Evolutionary conservation across 23 tunicate species (phyloP).

Genomic region (Clavelina lepadiformis): DNA sequence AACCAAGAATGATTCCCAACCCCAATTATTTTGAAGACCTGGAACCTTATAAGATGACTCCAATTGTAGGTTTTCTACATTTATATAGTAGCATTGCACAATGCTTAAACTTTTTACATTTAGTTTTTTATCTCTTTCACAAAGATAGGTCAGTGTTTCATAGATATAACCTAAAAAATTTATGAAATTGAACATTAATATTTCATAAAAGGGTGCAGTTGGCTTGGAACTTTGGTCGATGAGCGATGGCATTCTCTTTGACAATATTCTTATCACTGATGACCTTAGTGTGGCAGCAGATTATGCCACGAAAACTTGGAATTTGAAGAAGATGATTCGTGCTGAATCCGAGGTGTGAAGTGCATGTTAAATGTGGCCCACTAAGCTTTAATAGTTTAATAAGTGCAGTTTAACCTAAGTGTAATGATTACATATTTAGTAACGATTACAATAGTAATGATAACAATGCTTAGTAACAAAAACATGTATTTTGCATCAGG

Average conservation of each 20-base stretch:
- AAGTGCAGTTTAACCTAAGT: no score
- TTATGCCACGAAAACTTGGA: constrained; percentile 70
- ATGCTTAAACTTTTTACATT: no score
- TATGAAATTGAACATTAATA: not conserved
- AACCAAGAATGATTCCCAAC: constrained; percentile 83
- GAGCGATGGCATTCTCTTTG: constrained; percentile 73
- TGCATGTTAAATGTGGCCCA: no score
- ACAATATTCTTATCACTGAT: constrained; percentile 75
- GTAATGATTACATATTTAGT: no score
- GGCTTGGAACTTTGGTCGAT: constrained; percentile 95
- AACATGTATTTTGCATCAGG: no score
- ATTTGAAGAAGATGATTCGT: constrained; percentile 50
- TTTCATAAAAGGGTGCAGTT: constrained; percentile 84
- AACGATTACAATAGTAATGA: no score
- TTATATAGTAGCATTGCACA: no score
- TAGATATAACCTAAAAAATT: not conserved
- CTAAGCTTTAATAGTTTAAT: no score
- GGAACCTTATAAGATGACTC: constrained; percentile 76
- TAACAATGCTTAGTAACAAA: no score
- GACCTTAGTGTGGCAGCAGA: constrained; percentile 71
- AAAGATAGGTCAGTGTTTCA: not conserved
- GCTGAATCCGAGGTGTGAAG: constrained; percentile 53
- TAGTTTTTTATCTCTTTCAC: no score
- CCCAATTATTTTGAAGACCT: constrained; percentile 84
- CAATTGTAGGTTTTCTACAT: constrained; percentile 69